Conservation (phyloP, 2,888 invertebrate species). For the Tiliacea citrago region DNA sequence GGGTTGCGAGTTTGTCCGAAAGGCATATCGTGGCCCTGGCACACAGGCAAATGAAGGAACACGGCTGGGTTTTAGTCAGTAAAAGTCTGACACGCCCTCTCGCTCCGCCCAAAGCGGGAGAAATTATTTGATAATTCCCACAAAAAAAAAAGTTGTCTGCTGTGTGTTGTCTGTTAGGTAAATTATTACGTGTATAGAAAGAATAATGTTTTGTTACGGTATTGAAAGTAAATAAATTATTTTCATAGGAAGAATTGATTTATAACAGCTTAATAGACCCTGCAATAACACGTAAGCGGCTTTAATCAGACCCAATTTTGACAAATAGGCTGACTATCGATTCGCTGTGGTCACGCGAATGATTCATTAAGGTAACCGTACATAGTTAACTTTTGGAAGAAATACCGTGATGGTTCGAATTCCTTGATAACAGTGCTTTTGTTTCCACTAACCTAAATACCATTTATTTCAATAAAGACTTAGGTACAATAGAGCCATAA, state of each 20-base stretch:
- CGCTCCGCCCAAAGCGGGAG: no score
- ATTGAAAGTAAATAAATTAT: not conserved
- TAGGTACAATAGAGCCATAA: not conserved
- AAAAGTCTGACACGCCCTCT: no score
- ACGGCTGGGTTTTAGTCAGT: no score
- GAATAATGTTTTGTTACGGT: not conserved
- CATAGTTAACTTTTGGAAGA: slow-evolving; percentile 34
- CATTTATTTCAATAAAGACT: not conserved
- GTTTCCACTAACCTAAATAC: slow-evolving; percentile 22
- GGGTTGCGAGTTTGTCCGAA: no score
- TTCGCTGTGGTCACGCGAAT: slow-evolving; percentile 51
- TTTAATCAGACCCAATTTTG: slow-evolving; percentile 35
- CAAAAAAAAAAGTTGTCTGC: no score
- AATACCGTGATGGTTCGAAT: slow-evolving; percentile 32
- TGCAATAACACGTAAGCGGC: not conserved
- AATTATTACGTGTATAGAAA: not conserved
- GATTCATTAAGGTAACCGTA: slow-evolving; percentile 29
- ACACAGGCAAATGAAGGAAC: no score
- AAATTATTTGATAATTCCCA: no score
- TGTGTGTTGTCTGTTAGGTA: not conserved
- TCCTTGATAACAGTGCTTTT: slow-evolving; percentile 27
- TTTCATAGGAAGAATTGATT: slow-evolving; percentile 2
- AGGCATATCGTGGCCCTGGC: no score
- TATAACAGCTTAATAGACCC: not conserved
- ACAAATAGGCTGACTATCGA: slow-evolving; percentile 45